phyloP scores from a whole-genome alignment of 2,797 vertebrate species.

The Sebastes baramenuke region DNA sequence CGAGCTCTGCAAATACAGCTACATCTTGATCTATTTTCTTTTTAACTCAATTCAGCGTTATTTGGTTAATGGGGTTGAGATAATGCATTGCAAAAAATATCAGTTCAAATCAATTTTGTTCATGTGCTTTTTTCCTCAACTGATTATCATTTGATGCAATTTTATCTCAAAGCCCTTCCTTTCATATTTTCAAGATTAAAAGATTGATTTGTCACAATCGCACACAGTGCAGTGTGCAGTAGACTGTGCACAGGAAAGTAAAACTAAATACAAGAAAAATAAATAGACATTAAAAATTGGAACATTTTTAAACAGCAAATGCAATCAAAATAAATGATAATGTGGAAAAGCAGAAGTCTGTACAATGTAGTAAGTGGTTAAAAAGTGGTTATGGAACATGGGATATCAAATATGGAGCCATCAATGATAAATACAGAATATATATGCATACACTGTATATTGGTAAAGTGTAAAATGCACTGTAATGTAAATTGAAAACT shows the following conservation, averaged over 20 bases:
- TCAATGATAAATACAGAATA: neutral
- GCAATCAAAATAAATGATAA: neutral
- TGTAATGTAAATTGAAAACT: neutral
- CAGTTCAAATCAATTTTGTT: neutral
- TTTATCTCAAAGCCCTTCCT: neutral
- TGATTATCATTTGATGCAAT: neutral
- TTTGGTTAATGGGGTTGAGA: constrained; percentile 9
- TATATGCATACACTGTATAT: neutral
- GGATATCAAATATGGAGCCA: neutral
- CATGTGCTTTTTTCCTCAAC: neutral
- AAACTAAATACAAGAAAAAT: neutral
- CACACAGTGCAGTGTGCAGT: neutral
- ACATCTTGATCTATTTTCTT: constrained; percentile 53
- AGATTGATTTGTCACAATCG: neutral
- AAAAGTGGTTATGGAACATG: neutral
- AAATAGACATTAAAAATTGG: neutral
- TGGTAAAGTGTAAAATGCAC: neutral
- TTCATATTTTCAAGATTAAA: constrained; percentile 11
- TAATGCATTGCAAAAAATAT: neutral
- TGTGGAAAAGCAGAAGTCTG: neutral
- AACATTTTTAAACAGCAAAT: neutral
- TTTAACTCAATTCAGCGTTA: constrained; percentile 9
- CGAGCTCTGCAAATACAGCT: constrained; percentile 29
- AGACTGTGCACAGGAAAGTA: neutral
- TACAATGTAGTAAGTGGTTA: neutral